Base-by-base conservation (phyloP, 2,113 vertebrate species). In the Oreocharis arfaki region DNA sequence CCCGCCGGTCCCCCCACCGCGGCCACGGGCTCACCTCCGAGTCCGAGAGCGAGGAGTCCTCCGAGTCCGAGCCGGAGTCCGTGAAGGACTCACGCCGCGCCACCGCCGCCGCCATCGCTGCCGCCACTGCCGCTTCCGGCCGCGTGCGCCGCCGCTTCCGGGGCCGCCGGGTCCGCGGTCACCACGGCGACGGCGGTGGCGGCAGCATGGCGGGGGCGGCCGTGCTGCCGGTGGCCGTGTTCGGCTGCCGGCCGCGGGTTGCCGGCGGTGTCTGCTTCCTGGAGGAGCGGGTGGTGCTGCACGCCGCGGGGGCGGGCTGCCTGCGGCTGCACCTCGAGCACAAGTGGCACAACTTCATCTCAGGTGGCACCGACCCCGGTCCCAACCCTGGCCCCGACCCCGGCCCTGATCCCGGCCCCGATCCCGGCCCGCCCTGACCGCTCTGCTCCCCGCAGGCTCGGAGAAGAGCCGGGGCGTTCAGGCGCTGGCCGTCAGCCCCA, bases 241-340 rank as follows among this genome's bases (percentile, higher is more conserved):
- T 99, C 83, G 99, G 99, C 14, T 89, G 99, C 47, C 98, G 98
- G 49, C 67, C 97, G 24, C 94, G 96, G 37, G 99, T 99, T 16
- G 90, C 74, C 5, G 99, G 99, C 92, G 99, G 99, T 32, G 39
- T 99, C 79, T 98, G 98, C 83, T 99, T 98, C 97, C 90, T 98
- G 61, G 98, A 99, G 73, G 99, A 99, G 17, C 98, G 98, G 49
- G 99, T 98, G 8, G 93, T 99, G 37, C 97, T 99, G 13, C 99
- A 98, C 84, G 98, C 99, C 46, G 96, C 97, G 64, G 99, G 99
- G 37, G 98, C 98, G 95, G 97, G 98, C 97, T 99, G 98, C 76
- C 97, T 99, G 60, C 98, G 98, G 61, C 98, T 99, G 89, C 99
- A 99, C 97, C 95, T 98, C 9, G 97, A 98, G 87, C 98, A 98